Conservation (phyloP, 2,888 invertebrate genomes). For the Proisotoma minuta region DNA sequence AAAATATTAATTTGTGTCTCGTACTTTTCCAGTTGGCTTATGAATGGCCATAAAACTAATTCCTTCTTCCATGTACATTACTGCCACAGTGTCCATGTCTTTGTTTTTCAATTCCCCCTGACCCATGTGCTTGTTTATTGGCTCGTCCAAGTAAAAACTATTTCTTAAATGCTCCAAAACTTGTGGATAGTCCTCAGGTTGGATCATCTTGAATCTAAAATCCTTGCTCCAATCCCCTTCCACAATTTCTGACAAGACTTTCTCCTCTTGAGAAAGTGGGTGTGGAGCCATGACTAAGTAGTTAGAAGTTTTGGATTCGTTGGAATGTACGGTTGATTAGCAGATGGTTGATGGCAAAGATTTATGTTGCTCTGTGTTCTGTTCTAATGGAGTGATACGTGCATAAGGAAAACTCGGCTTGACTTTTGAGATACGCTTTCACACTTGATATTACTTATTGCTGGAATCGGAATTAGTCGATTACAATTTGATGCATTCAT, state of each 20-base stretch:
- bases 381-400: no score
- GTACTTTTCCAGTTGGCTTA: slow-evolving; percentile 20
- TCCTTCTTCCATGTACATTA: slow-evolving; percentile 4
- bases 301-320: no score
- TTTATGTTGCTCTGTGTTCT: no score
- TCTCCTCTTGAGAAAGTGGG: background rate
- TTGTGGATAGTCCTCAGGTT: slow-evolving; percentile 16
- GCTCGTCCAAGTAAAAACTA: slow-evolving; percentile 37
- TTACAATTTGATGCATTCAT: no score
- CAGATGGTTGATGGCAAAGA: no score
- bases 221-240: slow-evolving; percentile 34
- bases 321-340: no score
- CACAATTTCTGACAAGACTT: slow-evolving; percentile 26
- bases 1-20: background rate
- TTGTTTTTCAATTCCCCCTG: slow-evolving; percentile 21
- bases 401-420: no score
- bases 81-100: slow-evolving; percentile 24
- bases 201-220: slow-evolving; percentile 29
- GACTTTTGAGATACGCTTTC: no score
- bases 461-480: no score
- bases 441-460: no score
- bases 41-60: slow-evolving; percentile 35
- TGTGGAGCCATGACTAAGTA: background rate
- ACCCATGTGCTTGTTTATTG: slow-evolving; percentile 26
- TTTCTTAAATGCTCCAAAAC: slow-evolving; percentile 26